Base-by-base conservation (phyloP, 1,140 invertebrate species). In the Glomeris maerens region DNA sequence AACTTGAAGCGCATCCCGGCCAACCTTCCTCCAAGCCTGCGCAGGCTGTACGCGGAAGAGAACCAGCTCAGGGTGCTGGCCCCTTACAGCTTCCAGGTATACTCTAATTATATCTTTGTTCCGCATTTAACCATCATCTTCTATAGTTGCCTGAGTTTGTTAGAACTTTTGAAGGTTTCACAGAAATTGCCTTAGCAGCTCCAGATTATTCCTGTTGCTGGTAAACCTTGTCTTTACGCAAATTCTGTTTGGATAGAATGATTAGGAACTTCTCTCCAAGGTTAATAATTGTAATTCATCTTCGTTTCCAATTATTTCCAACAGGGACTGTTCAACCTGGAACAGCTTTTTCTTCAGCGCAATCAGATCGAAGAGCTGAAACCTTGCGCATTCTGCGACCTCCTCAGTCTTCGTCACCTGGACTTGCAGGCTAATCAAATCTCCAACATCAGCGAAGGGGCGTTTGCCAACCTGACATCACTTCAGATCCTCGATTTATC, bases 401-500 rank as follows among this genome's bases (percentile, higher is more conserved):
- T 85, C 1, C 48, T 52, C 3, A 59, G 36, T 38, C 22, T 50
- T 3, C 4, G 17, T 17, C 5, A 27, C 27, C 28, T 50, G 21
- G 48, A 50, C 44, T 23, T 50, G 3, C 65, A 68, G 21, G 61
- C 68, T 39, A 73, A 74, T 55, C 60, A 59, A 27, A 60, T 74
- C 10, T 57, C 63, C 38, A 58, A 56, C 25, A 58, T 74, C 27
- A 57, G 63, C 17, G 44, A 56, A 20, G 50, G 57, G n/a, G 56
- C 61, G 10, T 70, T 75, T 47, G 47, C 56, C 14, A 61, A 63
- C 31, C 57, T 73, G 7, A 51, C 52, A 1, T 63, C 58, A 44
- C 59, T 75, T 4, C 60, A 64, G 57, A 74, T 75, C 48, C 70
- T 90, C 44, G 82, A 85, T 68, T 63, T 89, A 56, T 86, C 84